Base-by-base conservation (phyloP, 2,888 invertebrate species). In the Philonicus albiceps region DNA sequence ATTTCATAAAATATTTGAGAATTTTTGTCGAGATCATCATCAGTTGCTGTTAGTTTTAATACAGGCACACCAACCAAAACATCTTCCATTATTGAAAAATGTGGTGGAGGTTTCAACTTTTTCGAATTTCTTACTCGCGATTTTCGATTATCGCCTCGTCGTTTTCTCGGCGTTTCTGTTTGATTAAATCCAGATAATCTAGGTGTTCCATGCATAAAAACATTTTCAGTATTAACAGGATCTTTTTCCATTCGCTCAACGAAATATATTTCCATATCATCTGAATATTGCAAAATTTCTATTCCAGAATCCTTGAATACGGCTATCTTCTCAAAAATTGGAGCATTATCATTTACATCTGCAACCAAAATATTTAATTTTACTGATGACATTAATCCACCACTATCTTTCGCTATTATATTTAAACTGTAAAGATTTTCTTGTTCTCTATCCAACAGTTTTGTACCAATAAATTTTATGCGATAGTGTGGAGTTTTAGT, bases 341-440 rank as follows among this genome's bases (percentile, higher is more conserved):
- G 97, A 16, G 94, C 90, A 91, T 97, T 97, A 90, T 97, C 97
- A 90, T 98, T 98, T 90, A 95, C 95, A 90, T 98, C 98, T 4
- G 95, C 93, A 31, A 97, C 92, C 0, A 93, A 93, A 74, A 98
- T 94, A 0, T 94, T 95, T 8, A 98, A 91, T 89, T 95, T 94
- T 0, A 96, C 95, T 91, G 96, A 95, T 1, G 96, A 95, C 78
- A 94, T 95, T 13, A 97, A 91, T 73, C 96, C 96, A 7, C 96
- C 96, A 90, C 93, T 94, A 89, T 97, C 97, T 89, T 94, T 94
- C 3, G 97, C 97, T 1, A 96, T 94, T 64, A 97, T 92, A 90
- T 94, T 94, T 16, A 97, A 92, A 87, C 94, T 92, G 90, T 96
- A 97, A 1, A 93, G 90, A 88, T 94, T 93, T 89, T 94, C 95